Evolutionary conservation across 2,113 vertebrate species (phyloP).

Genomic region (Cisticola juncidis): DNA sequence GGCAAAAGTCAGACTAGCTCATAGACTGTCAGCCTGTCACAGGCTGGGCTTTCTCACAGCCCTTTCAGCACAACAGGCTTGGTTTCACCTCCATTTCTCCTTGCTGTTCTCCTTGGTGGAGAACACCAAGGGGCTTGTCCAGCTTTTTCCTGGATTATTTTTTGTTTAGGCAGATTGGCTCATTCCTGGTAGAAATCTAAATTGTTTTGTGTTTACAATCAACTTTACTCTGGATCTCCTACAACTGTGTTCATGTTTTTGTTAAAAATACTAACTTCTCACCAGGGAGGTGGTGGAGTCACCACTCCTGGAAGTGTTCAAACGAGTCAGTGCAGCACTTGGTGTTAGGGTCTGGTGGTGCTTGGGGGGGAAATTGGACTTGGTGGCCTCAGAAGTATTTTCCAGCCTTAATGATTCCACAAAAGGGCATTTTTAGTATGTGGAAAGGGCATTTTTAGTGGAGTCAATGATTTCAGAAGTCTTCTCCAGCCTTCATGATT

Average conservation of each 20-base stretch:
- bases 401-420: neutral
- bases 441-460: no score
- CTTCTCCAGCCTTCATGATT: neutral
- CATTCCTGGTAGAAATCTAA: neutral
- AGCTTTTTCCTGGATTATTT: neutral
- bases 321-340: accelerated
- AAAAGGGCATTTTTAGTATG: neutral
- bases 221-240: neutral
- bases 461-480: neutral
- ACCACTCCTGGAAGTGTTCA: neutral
- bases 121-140: neutral
- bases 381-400: accelerated
- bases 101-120: neutral
- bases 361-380: neutral
- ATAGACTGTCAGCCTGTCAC: neutral
- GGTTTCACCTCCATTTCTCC: neutral
- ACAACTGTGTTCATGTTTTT: neutral
- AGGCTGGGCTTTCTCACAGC: neutral
- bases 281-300: neutral
- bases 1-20: neutral
- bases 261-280: neutral
- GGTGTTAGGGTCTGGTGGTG: neutral
- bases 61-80: accelerated
- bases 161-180: neutral
- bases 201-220: neutral